Percentiles rank a stretch among this genome's conserved stretches.
phyloP scores from a whole-genome alignment of 1,140 invertebrate genomes.

The Diachasma alloeum region DNA sequence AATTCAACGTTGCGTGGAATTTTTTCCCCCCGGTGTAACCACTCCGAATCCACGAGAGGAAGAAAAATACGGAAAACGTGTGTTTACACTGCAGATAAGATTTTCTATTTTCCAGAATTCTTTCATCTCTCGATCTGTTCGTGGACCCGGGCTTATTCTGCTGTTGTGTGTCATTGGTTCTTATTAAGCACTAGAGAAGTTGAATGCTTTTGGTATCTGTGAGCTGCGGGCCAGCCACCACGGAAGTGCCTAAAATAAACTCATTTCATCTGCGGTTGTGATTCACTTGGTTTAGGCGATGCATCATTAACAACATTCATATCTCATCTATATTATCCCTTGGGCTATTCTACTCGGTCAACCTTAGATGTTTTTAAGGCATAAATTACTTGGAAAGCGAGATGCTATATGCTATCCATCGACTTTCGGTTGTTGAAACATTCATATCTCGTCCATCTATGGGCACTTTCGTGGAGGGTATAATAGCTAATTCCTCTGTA shows the following conservation, averaged over 20 bases:
- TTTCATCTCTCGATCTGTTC: neutral
- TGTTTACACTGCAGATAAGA: neutral
- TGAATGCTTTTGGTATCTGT: neutral
- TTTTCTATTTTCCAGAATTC: neutral
- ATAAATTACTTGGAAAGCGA: too few species aligned
- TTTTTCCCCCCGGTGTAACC: neutral
- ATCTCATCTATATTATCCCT: neutral
- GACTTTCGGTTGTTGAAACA: too few species aligned
- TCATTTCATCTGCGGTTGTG: constrained; percentile 10
- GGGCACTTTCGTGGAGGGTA: neutral
- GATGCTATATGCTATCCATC: too few species aligned
- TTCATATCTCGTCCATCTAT: neutral
- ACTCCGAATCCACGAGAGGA: neutral
- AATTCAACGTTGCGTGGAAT: neutral
- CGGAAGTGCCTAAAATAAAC: constrained; percentile 25
- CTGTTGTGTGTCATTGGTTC: neutral
- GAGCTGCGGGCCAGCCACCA: neutral
- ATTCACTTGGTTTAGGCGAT: constrained; percentile 15
- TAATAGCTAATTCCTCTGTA: too few species aligned
- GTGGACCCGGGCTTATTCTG: neutral
- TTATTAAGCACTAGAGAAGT: neutral
- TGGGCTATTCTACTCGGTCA: too few species aligned
- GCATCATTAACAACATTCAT: neutral
- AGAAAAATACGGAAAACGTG: neutral
- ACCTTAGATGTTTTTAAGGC: too few species aligned